These are phyloP conservation scores for Trichonephila clavata DNA, from an alignment of 1,140 invertebrate genomes.

Conservation along the genomic window DNA sequence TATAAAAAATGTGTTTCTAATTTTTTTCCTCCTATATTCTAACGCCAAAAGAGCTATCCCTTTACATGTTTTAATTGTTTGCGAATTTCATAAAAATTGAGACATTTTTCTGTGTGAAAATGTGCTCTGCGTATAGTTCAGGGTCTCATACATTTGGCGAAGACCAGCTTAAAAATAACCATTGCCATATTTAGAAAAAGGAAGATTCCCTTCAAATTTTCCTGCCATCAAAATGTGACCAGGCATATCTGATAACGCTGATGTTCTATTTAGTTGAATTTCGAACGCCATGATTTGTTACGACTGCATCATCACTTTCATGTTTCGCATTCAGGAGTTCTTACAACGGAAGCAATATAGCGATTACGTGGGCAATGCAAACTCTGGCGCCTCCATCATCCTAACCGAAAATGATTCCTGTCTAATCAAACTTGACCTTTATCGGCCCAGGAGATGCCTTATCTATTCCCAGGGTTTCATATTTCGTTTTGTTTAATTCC, in stretches of 20 bases:
- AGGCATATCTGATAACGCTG: not conserved
- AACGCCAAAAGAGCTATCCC: too few relatives aligned
- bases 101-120: too few relatives aligned
- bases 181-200: too few relatives aligned
- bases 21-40: too few relatives aligned
- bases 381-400: not conserved
- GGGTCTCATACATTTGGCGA: too few relatives aligned
- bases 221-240: not conserved
- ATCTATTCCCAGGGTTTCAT: constrained; percentile 5
- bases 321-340: too few relatives aligned
- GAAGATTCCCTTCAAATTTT: not conserved
- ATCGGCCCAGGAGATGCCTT: not conserved
- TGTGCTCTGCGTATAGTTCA: too few relatives aligned
- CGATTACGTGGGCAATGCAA: not conserved
- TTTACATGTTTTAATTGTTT: too few relatives aligned
- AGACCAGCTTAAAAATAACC: too few relatives aligned
- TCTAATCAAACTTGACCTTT: constrained; percentile 16
- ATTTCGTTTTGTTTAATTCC: not conserved
- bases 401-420: constrained; percentile 14
- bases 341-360: not conserved
- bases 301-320: not conserved
- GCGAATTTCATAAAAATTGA: too few relatives aligned
- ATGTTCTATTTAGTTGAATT: not conserved
- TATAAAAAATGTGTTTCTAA: too few relatives aligned
- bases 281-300: not conserved